Evolutionary conservation across 1,140 invertebrate genomes (phyloP).

Genomic region (Drosophila hydei): DNA sequence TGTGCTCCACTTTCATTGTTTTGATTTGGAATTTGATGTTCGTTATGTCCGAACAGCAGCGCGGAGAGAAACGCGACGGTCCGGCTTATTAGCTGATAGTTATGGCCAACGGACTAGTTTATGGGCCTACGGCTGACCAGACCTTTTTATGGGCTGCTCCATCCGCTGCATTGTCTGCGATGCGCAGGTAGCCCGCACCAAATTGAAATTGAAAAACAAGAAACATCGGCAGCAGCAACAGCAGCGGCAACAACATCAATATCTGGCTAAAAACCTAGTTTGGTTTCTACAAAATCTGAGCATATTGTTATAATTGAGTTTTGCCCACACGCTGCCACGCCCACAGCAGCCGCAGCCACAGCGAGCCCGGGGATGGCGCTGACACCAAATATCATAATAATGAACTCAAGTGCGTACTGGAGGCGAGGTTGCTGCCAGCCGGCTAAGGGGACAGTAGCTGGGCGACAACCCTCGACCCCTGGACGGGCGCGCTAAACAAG

Average conservation of each 20-base stretch:
- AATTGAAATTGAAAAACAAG: constrained; percentile 59
- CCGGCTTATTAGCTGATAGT: constrained; percentile 76
- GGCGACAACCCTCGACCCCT: constrained; percentile 19
- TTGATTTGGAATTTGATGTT: constrained; percentile 42
- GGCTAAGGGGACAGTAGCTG: constrained; percentile 1
- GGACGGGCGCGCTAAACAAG: background rate
- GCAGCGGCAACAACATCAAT: background rate
- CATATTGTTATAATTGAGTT: constrained; percentile 84
- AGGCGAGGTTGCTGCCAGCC: background rate
- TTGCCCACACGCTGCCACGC: constrained; percentile 67
- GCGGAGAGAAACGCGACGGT: background rate
- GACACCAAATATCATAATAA: constrained; percentile 83
- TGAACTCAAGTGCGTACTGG: constrained; percentile 67
- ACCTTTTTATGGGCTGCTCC: constrained; percentile 32
- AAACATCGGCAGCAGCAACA: background rate
- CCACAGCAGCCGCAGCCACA: constrained; percentile 26
- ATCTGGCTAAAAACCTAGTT: constrained; percentile 11
- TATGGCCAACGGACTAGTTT: constrained; percentile 68
- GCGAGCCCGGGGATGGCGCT: constrained; percentile 56
- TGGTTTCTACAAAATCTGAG: constrained; percentile 67
- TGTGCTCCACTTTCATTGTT: constrained; percentile 68
- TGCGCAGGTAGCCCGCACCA: constrained; percentile 53
- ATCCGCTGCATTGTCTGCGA: constrained; percentile 56
- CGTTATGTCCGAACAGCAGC: background rate
- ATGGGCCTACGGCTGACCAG: constrained; percentile 29